A percentile compares a stretch with the other conserved stretches of the same genome.
Conservation (phyloP, 1,140 invertebrate genomes). For the Pomphorhynchus laevis region DNA sequence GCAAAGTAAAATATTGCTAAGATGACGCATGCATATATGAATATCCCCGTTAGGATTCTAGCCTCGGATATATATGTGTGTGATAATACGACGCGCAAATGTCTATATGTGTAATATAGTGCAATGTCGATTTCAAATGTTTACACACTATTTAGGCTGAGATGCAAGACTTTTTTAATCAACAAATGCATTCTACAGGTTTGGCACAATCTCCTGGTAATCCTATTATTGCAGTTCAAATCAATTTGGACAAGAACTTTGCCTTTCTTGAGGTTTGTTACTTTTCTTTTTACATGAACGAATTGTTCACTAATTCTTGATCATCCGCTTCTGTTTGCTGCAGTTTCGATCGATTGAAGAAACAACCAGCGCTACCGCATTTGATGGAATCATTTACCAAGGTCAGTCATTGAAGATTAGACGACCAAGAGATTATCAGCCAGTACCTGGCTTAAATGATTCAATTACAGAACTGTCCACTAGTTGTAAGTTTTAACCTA, state of each 20-base stretch:
- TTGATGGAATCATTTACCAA: constrained; percentile 98
- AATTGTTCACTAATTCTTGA: no score
- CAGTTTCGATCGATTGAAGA: constrained; percentile 84
- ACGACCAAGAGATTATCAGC: constrained; percentile 89
- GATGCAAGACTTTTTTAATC: constrained; percentile 99
- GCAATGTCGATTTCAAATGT: no score
- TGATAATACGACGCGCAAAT: no score
- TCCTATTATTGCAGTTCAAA: constrained; percentile 80
- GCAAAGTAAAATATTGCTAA: no score
- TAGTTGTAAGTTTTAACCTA: no score
- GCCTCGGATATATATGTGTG: no score
- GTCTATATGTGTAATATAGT: no score
- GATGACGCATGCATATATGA: no score
- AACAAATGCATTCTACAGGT: constrained; percentile 91
- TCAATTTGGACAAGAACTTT: constrained; percentile 98
- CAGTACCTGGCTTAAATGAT: constrained; percentile 74
- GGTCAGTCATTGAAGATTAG: constrained; percentile 93
- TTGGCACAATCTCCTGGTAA: constrained; percentile 91
- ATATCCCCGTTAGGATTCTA: no score
- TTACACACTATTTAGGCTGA: constrained; percentile 40
- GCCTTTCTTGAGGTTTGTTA: constrained; percentile 65
- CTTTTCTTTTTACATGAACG: no score
- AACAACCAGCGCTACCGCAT: constrained; percentile 98
- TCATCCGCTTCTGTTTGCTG: constrained; percentile 14
- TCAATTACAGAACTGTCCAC: constrained; percentile 39